phyloP scores from a whole-genome alignment of 1,140 invertebrate genomes.

The Ladona fulva region DNA sequence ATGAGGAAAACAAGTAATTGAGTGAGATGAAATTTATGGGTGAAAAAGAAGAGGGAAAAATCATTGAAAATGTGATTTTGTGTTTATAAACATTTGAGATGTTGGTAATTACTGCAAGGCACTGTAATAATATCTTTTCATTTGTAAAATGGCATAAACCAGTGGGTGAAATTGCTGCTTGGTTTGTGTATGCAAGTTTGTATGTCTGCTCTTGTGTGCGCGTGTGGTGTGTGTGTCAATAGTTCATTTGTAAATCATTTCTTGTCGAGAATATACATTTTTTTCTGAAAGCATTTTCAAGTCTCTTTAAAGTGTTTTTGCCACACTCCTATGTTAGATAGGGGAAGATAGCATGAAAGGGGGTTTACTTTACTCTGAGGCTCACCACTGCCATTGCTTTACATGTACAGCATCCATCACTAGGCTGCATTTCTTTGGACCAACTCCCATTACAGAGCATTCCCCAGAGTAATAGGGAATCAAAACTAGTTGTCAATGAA shows the following conservation, averaged over 20 bases:
- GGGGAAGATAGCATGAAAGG: neutral
- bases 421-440: too few species aligned
- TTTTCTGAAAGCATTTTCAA: constrained; percentile 28
- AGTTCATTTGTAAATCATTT: constrained; percentile 48
- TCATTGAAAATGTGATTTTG: constrained; percentile 10
- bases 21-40: neutral
- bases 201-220: constrained; percentile 8
- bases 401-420: too few species aligned
- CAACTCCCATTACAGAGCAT: too few species aligned
- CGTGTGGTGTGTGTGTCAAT: constrained; percentile 31
- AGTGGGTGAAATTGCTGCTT: constrained; percentile 2
- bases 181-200: constrained; percentile 18
- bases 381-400: too few species aligned
- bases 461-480: too few species aligned
- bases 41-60: neutral
- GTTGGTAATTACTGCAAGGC: neutral
- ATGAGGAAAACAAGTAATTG: neutral
- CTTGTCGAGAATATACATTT: constrained; percentile 42
- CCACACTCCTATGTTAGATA: neutral
- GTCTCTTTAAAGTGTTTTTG: constrained; percentile 6
- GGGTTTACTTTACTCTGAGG: too few species aligned
- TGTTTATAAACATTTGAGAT: constrained; percentile 1
- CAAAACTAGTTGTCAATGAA: too few species aligned
- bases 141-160: constrained; percentile 7
- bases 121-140: constrained; percentile 1